A percentile compares a stretch with the other conserved stretches of the same genome.
Evolutionary conservation across 1,140 invertebrate genomes (phyloP).

Genomic region (Paralvinella palmiformis): DNA sequence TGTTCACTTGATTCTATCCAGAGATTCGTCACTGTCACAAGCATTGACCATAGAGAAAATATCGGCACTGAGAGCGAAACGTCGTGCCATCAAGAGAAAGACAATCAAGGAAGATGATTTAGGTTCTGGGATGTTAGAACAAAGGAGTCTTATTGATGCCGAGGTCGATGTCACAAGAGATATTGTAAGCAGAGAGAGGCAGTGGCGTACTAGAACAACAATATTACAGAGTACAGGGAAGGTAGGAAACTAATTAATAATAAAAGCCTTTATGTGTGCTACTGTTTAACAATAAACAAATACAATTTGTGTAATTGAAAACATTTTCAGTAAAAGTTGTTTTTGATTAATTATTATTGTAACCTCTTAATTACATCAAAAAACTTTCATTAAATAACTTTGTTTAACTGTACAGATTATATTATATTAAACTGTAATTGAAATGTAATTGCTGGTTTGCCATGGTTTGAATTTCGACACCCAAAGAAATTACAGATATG

Average conservation of each 20-base stretch:
- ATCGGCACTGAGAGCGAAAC: conserved; percentile 94
- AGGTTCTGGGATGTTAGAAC: conserved; percentile 57
- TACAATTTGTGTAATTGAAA: too few species aligned
- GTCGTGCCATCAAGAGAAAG: conserved; percentile 89
- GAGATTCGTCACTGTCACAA: conserved; percentile 72
- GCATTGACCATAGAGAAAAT: conserved; percentile 92
- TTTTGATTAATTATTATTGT: too few species aligned
- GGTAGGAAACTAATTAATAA: conserved; percentile 56
- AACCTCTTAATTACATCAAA: too few species aligned
- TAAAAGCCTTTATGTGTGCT: too few species aligned
- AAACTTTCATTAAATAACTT: too few species aligned
- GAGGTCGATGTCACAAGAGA: conserved; percentile 93
- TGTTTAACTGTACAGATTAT: too few species aligned
- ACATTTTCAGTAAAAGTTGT: too few species aligned
- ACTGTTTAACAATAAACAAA: too few species aligned
- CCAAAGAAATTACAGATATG: too few species aligned
- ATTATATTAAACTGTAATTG: too few species aligned
- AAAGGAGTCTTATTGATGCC: conserved; percentile 84
- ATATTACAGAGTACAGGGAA: conserved; percentile 93
- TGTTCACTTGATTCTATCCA: conserved; percentile 15
- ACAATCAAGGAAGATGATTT: conserved; percentile 83
- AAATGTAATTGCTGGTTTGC: too few species aligned
- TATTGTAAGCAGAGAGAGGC: conserved; percentile 87
- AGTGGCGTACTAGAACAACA: conserved; percentile 91
- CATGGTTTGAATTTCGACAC: too few species aligned